Evolutionary conservation across 1,140 invertebrate genomes (phyloP), one percentile per base, ranked within the genome.

Genomic region (Bilobella aurantiaca): DNA sequence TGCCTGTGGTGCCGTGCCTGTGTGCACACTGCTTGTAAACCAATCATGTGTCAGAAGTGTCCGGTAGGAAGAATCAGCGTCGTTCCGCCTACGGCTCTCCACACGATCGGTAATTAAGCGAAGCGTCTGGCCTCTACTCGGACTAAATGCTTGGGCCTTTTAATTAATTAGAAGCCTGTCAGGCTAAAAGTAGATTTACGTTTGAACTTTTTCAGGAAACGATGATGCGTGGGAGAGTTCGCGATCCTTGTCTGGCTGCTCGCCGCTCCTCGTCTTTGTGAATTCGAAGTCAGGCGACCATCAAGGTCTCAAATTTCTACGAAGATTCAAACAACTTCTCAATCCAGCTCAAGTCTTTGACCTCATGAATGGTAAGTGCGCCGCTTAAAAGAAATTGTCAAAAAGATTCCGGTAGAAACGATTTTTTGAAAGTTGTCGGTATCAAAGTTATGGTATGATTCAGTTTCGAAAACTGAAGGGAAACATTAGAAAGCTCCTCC

Each of bases 291-390:
- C 92, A 65, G 94, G 94, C 72, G 94, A 97, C 81, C 96, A 96
- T 80, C 92, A 94, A 62, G 94, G 92, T 66, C 86, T 96, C n/a
- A 94, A 95, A 79, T 96, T 98, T 81, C 83, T 98, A 47, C 82
- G 93, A 65, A 84, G 93, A 66, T 96, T 98, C 78, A 96, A 95
- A 76, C 94, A 97, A 77, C 83, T 97, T 56, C 80, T 97, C 32
- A 98, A 98, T 81, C 94, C 95, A 14, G 93, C 93, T 65, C 94
- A 98, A 82, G 93, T 98, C 42, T 98, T 97, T 81, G 94, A 98
- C 83, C 85, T 98, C 70, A 94, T 95, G 77, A 81, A 81, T 74
- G 80, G 81, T 28, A 53, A 42, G 37, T 12, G n/a, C n/a, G n/a
- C n/a, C n/a, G n/a, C n/a, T n/a, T n/a, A n/a, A n/a, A n/a, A n/a